Evolutionary conservation across 1,140 invertebrate genomes (phyloP).

Genomic region (Philaenus spumarius): DNA sequence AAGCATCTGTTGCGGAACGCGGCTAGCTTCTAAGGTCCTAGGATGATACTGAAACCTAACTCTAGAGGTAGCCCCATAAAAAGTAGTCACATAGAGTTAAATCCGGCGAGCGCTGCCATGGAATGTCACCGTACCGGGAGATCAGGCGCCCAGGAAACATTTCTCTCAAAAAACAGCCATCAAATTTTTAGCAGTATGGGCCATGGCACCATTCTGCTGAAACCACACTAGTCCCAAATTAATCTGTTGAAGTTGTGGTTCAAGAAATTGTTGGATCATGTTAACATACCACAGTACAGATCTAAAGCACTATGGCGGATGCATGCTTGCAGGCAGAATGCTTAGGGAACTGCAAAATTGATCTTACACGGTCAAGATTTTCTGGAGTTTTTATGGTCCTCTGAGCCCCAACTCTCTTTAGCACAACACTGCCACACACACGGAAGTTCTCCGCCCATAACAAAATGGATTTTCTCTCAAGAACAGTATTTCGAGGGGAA

Average conservation of each 20-base stretch:
- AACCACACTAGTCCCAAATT: conserved; percentile 3
- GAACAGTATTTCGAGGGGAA: too few relatives aligned
- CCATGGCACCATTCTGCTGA: conserved; percentile 7
- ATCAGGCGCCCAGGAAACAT: neutral
- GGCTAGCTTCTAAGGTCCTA: neutral
- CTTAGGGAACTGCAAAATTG: neutral
- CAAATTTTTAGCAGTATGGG: neutral
- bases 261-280: conserved; percentile 12
- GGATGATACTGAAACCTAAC: neutral
- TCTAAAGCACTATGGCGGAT: neutral
- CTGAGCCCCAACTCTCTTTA: neutral
- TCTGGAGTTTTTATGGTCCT: neutral
- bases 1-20: neutral
- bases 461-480: too few relatives aligned
- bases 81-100: neutral
- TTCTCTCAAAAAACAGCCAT: conserved; percentile 14
- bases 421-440: too few relatives aligned
- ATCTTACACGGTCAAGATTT: neutral
- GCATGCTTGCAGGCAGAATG: neutral
- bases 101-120: neutral
- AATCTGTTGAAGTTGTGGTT: neutral
- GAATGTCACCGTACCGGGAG: neutral
- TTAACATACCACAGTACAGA: conserved; percentile 6
- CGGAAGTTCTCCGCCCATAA: too few relatives aligned
- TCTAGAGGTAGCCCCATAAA: neutral